Percentiles rank a stretch among this genome's conserved stretches.
Conservation (phyloP, 1,140 invertebrate species). For the Anoplolepis gracilipes region DNA sequence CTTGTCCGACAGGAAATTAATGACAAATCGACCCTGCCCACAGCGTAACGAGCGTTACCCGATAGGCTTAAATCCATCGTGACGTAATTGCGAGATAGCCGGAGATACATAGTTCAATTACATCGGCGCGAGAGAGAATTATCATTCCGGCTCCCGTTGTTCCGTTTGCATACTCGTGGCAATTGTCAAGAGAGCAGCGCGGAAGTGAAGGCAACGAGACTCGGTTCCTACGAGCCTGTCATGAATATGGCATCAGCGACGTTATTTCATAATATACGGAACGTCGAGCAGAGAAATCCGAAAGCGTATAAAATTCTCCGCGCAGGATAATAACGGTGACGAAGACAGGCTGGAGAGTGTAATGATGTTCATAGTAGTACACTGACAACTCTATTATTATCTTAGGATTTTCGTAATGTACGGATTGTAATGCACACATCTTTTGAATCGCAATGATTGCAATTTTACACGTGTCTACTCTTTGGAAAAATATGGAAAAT, state of each 20-base stretch:
- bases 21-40: constrained; percentile 59
- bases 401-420: neutral
- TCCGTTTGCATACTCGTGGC: neutral
- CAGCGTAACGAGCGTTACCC: constrained; percentile 27
- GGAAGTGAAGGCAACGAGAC: constrained; percentile 9
- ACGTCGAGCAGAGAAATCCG: constrained; percentile 1
- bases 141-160: neutral
- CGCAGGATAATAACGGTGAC: constrained; percentile 10
- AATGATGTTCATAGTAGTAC: neutral
- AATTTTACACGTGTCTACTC: constrained; percentile 12
- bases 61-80: constrained; percentile 66
- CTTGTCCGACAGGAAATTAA: constrained; percentile 65
- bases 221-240: neutral
- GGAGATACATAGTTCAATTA: constrained; percentile 39
- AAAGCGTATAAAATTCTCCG: constrained; percentile 18
- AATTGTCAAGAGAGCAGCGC: neutral
- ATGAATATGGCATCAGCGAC: neutral
- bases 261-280: constrained; percentile 9
- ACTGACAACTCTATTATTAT: neutral
- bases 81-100: constrained; percentile 38
- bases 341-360: neutral
- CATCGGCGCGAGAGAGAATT: constrained; percentile 3
- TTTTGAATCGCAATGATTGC: neutral
- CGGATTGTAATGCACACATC: neutral
- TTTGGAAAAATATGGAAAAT: too few species aligned